phyloP scores from a whole-genome alignment of 1,140 invertebrate species.

The Popillia japonica region DNA sequence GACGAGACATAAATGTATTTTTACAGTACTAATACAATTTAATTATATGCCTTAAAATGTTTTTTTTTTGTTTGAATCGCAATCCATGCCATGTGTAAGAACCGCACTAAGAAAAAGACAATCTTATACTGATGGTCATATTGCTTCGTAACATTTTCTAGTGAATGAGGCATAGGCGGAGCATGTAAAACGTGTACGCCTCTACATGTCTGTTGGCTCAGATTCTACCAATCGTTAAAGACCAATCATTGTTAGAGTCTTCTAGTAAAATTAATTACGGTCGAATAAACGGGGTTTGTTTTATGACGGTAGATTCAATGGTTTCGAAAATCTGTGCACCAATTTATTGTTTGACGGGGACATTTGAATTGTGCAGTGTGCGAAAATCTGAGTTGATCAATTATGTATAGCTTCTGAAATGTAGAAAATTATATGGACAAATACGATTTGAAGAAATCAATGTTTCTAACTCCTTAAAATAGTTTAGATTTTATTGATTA shows the following conservation, averaged over 20 bases:
- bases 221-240: constrained; percentile 45
- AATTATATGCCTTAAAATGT: background rate
- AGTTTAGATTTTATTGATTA: no score
- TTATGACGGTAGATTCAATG: constrained; percentile 34
- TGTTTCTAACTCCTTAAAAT: no score
- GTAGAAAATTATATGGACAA: no score
- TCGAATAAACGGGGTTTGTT: constrained; percentile 41
- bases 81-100: background rate
- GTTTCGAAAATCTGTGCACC: constrained; percentile 22
- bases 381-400: no score
- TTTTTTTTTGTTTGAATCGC: background rate
- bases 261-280: constrained; percentile 54
- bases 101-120: constrained; percentile 35
- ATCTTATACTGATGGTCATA: constrained; percentile 40
- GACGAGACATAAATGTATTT: background rate
- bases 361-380: background rate
- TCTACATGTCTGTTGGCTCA: constrained; percentile 45
- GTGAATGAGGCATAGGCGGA: constrained; percentile 40
- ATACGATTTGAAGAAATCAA: no score
- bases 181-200: constrained; percentile 37
- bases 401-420: no score
- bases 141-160: constrained; percentile 40
- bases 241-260: constrained; percentile 50
- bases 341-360: constrained; percentile 20
- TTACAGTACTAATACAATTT: background rate